Conservation (phyloP, 2,888 invertebrate species). For the Phaedon cochleariae region DNA sequence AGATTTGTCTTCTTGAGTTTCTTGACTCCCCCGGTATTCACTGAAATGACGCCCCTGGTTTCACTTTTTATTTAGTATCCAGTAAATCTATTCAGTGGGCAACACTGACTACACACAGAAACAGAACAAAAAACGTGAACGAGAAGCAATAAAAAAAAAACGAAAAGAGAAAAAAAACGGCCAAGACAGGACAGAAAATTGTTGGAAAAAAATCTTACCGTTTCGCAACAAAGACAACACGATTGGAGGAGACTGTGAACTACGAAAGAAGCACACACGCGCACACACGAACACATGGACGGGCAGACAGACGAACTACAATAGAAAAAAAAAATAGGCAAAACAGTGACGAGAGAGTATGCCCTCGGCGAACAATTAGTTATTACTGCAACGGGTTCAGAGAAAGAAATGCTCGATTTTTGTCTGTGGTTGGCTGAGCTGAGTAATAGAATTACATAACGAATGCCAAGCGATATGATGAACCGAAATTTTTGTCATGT, state of each 20-base stretch:
- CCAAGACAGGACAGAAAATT: conserved; percentile 4
- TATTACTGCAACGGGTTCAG: neutral
- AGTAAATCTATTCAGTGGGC: neutral
- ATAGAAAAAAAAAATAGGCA: conserved; percentile 35
- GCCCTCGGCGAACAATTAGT: neutral
- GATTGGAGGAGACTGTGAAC: conserved; percentile 50
- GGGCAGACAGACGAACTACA: conserved; percentile 41
- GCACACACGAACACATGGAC: conserved; percentile 52
- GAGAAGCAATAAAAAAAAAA: conserved; percentile 7
- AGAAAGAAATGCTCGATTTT: neutral
- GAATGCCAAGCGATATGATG: neutral
- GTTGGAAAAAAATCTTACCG: conserved; percentile 42
- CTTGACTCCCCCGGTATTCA: too few relatives aligned
- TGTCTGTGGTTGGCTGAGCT: neutral
- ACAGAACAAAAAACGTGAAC: too few relatives aligned
- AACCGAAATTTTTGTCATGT: neutral
- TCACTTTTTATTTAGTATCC: too few relatives aligned
- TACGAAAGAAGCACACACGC: conserved; percentile 51
- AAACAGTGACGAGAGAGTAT: conserved; percentile 14
- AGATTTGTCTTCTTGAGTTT: too few relatives aligned
- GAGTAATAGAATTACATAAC: neutral
- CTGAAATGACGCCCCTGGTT: too few relatives aligned
- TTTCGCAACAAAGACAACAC: conserved; percentile 47
- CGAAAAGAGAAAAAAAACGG: conserved; percentile 8
- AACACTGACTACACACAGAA: neutral